Evolutionary conservation across 2,797 vertebrate species (phyloP).

Genomic region (Syndactyla subalaris): DNA sequence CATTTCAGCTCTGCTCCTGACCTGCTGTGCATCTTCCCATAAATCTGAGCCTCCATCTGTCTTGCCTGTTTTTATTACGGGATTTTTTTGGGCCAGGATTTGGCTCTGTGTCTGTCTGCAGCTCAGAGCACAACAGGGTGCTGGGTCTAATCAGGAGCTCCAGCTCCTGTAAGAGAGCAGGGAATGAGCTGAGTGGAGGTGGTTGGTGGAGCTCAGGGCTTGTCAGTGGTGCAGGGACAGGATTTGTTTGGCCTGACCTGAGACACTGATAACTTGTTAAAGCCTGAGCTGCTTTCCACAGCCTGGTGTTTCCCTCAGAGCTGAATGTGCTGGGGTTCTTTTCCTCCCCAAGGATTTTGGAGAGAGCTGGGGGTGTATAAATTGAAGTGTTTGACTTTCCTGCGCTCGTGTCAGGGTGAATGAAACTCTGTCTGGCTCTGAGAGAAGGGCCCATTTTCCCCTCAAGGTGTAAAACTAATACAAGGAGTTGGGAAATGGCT

Average conservation of each 20-base stretch:
- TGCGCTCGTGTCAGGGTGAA: neutral
- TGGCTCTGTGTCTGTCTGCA: neutral
- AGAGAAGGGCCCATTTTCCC: neutral
- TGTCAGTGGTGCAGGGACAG: neutral
- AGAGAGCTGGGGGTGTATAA: neutral
- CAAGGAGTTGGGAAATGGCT: neutral
- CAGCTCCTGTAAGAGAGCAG: rapidly evolving
- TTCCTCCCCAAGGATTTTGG: neutral
- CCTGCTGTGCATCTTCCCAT: neutral
- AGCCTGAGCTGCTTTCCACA: neutral
- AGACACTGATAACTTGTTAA: neutral
- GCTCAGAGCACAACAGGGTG: neutral
- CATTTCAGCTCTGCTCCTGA: neutral
- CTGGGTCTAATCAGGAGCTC: neutral
- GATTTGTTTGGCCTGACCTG: neutral
- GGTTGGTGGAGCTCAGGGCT: neutral
- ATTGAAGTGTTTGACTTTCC: neutral
- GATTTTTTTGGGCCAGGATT: neutral
- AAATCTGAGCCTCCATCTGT: constrained; percentile 39
- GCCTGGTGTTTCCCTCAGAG: neutral
- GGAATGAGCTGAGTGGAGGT: neutral
- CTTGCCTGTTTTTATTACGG: neutral
- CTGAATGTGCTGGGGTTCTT: neutral
- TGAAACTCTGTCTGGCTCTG: neutral
- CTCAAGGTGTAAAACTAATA: neutral